A percentile compares a stretch with the other conserved stretches of the same genome.
Evolutionary conservation across 2,888 invertebrate genomes (phyloP).

Genomic region (Protonemura montana): DNA sequence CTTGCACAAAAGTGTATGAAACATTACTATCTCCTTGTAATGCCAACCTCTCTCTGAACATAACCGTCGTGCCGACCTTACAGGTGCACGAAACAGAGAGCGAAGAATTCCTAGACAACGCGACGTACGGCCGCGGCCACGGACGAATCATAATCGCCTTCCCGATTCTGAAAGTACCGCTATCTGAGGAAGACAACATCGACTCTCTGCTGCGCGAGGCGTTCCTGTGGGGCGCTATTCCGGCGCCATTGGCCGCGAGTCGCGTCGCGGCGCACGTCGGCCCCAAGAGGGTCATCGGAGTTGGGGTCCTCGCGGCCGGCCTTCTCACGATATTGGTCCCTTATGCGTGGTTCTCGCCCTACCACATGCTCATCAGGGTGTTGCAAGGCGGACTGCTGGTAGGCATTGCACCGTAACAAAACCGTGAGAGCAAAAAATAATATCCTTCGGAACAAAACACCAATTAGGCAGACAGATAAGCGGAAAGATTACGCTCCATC

Average conservation of each 20-base stretch:
- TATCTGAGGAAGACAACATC: slow-evolving; percentile 61
- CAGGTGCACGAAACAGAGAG: slow-evolving; percentile 37
- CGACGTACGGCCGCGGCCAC: slow-evolving; percentile 40
- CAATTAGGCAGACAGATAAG: no score
- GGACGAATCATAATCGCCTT: slow-evolving; percentile 46
- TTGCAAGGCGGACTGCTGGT: slow-evolving; percentile 67
- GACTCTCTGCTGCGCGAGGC: slow-evolving; percentile 66
- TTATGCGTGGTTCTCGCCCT: slow-evolving; percentile 66
- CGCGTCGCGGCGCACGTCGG: slow-evolving; percentile 65
- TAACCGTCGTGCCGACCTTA: no score
- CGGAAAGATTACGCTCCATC: no score
- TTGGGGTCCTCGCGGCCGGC: slow-evolving; percentile 65
- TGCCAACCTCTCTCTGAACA: no score
- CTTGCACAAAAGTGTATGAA: no score
- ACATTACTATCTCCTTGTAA: no score
- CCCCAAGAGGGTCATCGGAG: slow-evolving; percentile 65
- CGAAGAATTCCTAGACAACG: slow-evolving; percentile 41
- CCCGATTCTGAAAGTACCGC: slow-evolving; percentile 57
- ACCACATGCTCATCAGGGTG: slow-evolving; percentile 64
- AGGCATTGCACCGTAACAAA: slow-evolving; percentile 52
- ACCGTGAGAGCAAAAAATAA: no score
- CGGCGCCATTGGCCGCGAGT: slow-evolving; percentile 65
- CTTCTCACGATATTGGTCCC: slow-evolving; percentile 64
- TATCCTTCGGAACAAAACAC: no score
- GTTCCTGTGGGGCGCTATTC: slow-evolving; percentile 66